Percentiles rank a stretch among this genome's conserved stretches.
Evolutionary conservation across 1,140 invertebrate genomes (phyloP).

Genomic region (Caenorhabditis remanei): DNA sequence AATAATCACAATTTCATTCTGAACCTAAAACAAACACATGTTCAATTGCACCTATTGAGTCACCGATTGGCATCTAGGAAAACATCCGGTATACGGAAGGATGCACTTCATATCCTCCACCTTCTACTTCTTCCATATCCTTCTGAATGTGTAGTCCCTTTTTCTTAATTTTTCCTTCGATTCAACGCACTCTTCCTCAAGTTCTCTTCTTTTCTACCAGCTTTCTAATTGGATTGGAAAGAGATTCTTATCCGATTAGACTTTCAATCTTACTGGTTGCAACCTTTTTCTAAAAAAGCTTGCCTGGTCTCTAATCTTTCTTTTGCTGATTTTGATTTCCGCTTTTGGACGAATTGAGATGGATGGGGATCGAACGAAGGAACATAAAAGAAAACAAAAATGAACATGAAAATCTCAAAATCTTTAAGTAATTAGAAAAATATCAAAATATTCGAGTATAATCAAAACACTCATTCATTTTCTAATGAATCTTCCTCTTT

Average conservation of each 20-base stretch:
- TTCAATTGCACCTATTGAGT: not conserved
- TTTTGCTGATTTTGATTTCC: slow-evolving; percentile 25
- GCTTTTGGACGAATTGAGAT: not conserved
- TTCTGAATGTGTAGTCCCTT: not conserved
- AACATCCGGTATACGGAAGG: slow-evolving; percentile 19
- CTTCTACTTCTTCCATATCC: not conserved
- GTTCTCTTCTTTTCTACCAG: not conserved
- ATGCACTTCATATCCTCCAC: not conserved
- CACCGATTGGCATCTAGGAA: not conserved
- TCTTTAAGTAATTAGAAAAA: not conserved
- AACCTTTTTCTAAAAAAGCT: slow-evolving; percentile 25
- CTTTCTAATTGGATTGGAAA: slow-evolving; percentile 46
- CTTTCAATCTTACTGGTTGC: slow-evolving; percentile 35
- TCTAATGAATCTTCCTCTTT: not conserved
- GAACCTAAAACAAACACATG: not conserved
- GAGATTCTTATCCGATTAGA: slow-evolving; percentile 51
- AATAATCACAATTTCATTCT: not conserved
- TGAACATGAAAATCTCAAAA: not conserved
- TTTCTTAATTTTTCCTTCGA: not conserved
- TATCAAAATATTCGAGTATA: no score
- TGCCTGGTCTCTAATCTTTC: slow-evolving; percentile 21
- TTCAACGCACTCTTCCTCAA: slow-evolving; percentile 10
- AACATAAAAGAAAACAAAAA: not conserved
- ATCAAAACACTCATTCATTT: not conserved
- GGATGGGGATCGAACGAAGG: not conserved